These are phyloP conservation scores for Allolobophora icterica DNA, from an alignment of 2,888 invertebrate species.

Conservation along the genomic window DNA sequence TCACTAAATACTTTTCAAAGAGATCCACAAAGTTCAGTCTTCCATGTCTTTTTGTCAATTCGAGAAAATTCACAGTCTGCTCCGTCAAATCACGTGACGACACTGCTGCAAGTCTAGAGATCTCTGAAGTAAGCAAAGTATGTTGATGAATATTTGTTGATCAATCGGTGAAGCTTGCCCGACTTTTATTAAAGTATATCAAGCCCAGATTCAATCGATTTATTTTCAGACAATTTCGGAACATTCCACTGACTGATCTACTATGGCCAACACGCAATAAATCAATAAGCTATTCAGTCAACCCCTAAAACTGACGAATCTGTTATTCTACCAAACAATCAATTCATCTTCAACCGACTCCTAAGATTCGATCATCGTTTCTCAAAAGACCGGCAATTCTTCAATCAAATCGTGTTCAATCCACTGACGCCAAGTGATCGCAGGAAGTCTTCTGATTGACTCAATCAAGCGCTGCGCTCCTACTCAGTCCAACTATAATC, in stretches of 20 bases:
- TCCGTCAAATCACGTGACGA: background rate
- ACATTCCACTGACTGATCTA: background rate
- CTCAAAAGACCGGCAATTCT: background rate
- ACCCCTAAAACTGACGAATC: background rate
- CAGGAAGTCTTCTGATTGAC: background rate
- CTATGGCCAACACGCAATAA: background rate
- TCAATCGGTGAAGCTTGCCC: no score
- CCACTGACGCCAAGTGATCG: background rate
- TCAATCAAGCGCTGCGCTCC: background rate
- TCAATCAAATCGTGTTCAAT: background rate
- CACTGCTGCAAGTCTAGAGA: background rate
- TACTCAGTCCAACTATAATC: background rate
- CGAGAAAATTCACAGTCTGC: background rate
- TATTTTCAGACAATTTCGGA: background rate
- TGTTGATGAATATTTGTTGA: no score
- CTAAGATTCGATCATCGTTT: background rate
- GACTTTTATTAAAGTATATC: background rate
- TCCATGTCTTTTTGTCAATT: background rate
- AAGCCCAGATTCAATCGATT: background rate
- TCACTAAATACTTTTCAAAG: background rate
- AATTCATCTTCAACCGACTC: no score
- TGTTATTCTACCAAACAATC: no score
- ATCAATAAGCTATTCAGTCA: background rate
- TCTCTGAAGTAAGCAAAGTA: background rate
- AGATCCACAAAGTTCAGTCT: background rate